Evolutionary conservation across 2,888 invertebrate species (phyloP).

Genomic region (Pristionchus japonicus): DNA sequence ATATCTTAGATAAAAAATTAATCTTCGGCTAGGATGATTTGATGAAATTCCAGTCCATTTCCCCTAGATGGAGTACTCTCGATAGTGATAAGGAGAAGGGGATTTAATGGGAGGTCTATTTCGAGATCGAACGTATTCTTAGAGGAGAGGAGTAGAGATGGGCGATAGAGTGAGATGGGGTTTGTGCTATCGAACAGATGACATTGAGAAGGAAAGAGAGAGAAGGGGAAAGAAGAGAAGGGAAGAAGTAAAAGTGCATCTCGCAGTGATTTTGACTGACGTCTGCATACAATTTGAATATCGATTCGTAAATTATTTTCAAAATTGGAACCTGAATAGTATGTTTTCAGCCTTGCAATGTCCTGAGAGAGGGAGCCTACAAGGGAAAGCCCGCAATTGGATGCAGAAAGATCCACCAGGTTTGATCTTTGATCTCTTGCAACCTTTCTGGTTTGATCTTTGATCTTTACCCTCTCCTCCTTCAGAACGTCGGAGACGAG

Average conservation of each 20-base stretch:
- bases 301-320: background rate
- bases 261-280: background rate
- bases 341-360: conserved; percentile 57
- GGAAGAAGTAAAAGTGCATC: background rate
- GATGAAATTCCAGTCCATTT: background rate
- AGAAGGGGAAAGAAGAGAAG: background rate
- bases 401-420: conserved; percentile 72
- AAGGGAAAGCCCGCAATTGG: conserved; percentile 60
- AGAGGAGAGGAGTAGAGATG: background rate
- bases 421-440: conserved; percentile 40
- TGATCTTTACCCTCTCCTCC: background rate
- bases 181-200: conserved; percentile 29
- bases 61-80: background rate
- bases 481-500: conserved; percentile 63
- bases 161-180: background rate
- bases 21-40: background rate
- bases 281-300: background rate
- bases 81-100: background rate
- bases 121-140: background rate
- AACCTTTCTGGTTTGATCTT: background rate
- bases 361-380: conserved; percentile 60
- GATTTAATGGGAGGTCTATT: conserved; percentile 26
- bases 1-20: background rate
- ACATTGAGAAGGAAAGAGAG: background rate
- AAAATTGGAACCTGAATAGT: background rate